Evolutionary conservation across 1,140 invertebrate genomes (phyloP).

Genomic region (Manduca sexta): DNA sequence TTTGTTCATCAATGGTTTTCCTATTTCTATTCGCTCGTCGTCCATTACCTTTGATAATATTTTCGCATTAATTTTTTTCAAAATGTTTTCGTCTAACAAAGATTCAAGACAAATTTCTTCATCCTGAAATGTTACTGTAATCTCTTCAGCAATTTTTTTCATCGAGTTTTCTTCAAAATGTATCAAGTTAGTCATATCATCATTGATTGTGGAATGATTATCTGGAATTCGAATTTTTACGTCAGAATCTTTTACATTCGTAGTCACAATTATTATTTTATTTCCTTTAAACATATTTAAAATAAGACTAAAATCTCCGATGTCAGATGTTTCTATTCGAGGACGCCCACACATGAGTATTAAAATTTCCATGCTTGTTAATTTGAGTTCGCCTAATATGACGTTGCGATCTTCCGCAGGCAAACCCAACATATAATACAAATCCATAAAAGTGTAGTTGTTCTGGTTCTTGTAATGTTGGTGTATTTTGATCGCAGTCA

Average conservation of each 20-base stretch:
- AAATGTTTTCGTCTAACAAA: slow-evolving; percentile 8
- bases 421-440: slow-evolving; percentile 12
- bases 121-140: slow-evolving; percentile 14
- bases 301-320: slow-evolving; percentile 1
- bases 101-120: slow-evolving; percentile 8
- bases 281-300: slow-evolving; percentile 3
- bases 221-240: neutral
- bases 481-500: slow-evolving; percentile 15
- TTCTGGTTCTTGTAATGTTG: slow-evolving; percentile 3
- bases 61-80: slow-evolving; percentile 1
- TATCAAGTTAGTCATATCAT: slow-evolving; percentile 6
- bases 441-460: slow-evolving; percentile 11
- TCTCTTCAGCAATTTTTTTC: slow-evolving; percentile 1
- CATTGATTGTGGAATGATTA: neutral
- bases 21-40: slow-evolving; percentile 13
- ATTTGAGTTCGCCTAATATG: slow-evolving; percentile 8
- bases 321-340: neutral
- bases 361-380: slow-evolving; percentile 7
- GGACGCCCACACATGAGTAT: slow-evolving; percentile 9
- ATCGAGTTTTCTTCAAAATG: slow-evolving; percentile 4
- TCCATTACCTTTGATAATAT: slow-evolving; percentile 9
- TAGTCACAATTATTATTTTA: slow-evolving; percentile 13
- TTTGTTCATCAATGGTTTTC: neutral
- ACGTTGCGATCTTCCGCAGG: slow-evolving; percentile 9
- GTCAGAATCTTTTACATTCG: neutral